phyloP scores from a whole-genome alignment of 2,797 vertebrate genomes.

The Chromobotia macracanthus region DNA sequence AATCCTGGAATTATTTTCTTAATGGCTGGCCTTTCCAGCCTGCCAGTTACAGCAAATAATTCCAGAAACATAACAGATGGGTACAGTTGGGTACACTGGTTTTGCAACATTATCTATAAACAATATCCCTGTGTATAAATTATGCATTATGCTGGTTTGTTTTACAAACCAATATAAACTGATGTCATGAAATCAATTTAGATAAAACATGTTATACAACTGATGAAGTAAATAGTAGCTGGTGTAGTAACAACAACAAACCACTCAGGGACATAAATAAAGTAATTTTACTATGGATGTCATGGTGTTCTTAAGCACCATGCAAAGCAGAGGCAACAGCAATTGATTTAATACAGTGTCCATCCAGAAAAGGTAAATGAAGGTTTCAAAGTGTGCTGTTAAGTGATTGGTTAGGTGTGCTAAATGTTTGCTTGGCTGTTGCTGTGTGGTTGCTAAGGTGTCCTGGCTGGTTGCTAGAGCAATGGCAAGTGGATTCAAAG shows the following conservation, averaged over 20 bases:
- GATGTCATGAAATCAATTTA: slow-evolving; percentile 23
- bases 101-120: slow-evolving; percentile 46
- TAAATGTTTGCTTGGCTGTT: no score
- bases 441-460: no score
- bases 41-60: slow-evolving; percentile 70
- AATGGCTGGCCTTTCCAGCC: slow-evolving; percentile 65
- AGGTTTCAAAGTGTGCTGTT: no score
- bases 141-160: slow-evolving; percentile 8
- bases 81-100: slow-evolving; percentile 71
- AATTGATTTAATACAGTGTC: no score
- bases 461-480: no score
- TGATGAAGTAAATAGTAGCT: background rate
- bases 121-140: slow-evolving; percentile 21
- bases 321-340: no score
- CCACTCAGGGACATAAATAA: no score
- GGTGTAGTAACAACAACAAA: background rate
- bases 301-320: no score
- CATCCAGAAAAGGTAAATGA: no score
- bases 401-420: no score
- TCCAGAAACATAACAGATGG: slow-evolving; percentile 80
- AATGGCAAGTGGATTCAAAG: no score
- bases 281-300: no score
- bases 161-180: slow-evolving; percentile 11
- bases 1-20: slow-evolving; percentile 82
- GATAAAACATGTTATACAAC: background rate